Evolutionary conservation across 2,797 vertebrate genomes (phyloP), one percentile per base, ranked within the genome.

Genomic region (Cirrhinus mrigala): DNA sequence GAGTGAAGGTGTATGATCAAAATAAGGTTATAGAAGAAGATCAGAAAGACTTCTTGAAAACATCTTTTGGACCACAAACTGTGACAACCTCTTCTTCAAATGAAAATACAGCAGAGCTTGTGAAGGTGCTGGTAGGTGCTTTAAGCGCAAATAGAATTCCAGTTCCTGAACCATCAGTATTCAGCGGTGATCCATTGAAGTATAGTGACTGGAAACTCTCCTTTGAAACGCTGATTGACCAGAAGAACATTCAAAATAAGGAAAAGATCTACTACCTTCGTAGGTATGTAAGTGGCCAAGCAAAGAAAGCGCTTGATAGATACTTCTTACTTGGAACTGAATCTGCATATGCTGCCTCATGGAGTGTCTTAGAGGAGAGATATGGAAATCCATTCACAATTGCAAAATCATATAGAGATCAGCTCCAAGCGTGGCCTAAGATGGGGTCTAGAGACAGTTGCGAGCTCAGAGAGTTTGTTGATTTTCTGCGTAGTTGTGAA

Each of bases 401-500:
- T 24, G 85, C 88, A 20, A 86, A 89, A n/a, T 15, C 83, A 1
- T 90, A 85, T n/a, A 86, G 89, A 88, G 87, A 90, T 48, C 88
- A 90, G 33, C 77, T 92, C 2, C 52, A 90, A 33, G 27, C 81
- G 3, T 91, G 85, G 88, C 83, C 90, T 6, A 91, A 82, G 40
- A 88, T 90, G 0, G 81, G 76, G 3, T 33, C 88, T 18, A 91
- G 86, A 14, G 88, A 90, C 16, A 87, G 86, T 22, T 24, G 79
- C 81, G 87, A 89, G 70, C 83, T 89, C 6, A 84, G 89, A 83
- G 76, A 90, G 0, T 91, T 88, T 60, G 83, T 58, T 4, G 87
- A 92, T 15, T 91, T 89, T 75, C 60, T 87, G 0, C 16, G 46
- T 0, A 88, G 90, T 71, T 92, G 85, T 74, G 87, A 92, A 33